These are phyloP conservation scores for Temnothorax nylanderi DNA, from an alignment of 1,140 invertebrate genomes.

Conservation along the genomic window DNA sequence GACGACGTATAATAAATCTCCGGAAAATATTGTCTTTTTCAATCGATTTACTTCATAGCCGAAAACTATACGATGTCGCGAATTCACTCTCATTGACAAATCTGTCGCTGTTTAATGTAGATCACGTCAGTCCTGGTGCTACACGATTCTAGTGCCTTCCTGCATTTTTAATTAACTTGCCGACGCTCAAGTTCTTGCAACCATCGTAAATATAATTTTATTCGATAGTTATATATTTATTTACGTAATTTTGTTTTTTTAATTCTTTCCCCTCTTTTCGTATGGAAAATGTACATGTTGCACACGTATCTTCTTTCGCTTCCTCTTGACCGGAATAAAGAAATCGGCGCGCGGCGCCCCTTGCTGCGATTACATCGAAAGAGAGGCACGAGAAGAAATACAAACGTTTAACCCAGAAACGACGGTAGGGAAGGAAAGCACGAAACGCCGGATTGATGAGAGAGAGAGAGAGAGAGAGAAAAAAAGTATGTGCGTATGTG, in stretches of 20 bases:
- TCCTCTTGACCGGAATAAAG: slow-evolving; percentile 18
- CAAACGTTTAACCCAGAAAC: slow-evolving; percentile 84
- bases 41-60: no score
- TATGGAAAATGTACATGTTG: background rate
- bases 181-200: background rate
- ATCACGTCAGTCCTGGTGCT: slow-evolving; percentile 14
- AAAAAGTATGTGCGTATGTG: background rate
- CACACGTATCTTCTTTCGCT: slow-evolving; percentile 26
- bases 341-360: slow-evolving; percentile 49
- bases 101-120: background rate
- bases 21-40: background rate
- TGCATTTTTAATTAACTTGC: slow-evolving; percentile 36
- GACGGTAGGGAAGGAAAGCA: slow-evolving; percentile 74
- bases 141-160: slow-evolving; percentile 14
- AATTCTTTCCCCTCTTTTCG: background rate
- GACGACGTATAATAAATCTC: background rate
- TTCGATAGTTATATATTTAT: background rate
- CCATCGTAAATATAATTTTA: slow-evolving; percentile 1
- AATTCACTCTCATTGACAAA: background rate
- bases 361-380: slow-evolving; percentile 60
- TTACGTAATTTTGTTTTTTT: slow-evolving; percentile 2
- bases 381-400: slow-evolving; percentile 56
- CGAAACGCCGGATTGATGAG: slow-evolving; percentile 64
- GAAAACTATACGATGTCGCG: background rate
- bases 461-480: slow-evolving; percentile 35